phyloP scores from a whole-genome alignment of 2,113 vertebrate species.

The Tringa solitaria region DNA sequence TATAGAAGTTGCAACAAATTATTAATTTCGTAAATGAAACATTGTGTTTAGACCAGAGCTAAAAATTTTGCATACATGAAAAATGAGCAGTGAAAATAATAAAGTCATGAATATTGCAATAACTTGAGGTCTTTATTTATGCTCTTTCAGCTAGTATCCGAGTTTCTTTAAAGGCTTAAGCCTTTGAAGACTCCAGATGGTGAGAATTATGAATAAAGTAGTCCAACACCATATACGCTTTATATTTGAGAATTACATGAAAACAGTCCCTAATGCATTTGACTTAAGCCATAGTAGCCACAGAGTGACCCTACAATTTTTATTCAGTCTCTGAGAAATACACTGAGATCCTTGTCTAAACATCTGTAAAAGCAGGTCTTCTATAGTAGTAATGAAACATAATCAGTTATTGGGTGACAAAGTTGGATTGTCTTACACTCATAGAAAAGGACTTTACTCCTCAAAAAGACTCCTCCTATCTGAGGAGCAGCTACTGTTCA shows the following conservation, averaged over 20 bases:
- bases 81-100: not conserved
- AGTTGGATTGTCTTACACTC: not conserved
- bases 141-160: not conserved
- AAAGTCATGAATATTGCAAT: not conserved
- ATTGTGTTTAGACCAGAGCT: not conserved
- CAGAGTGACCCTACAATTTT: not conserved
- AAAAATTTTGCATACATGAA: not conserved
- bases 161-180: not conserved
- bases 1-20: not conserved
- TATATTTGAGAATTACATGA: not conserved
- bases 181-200: not conserved
- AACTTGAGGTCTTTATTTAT: not conserved
- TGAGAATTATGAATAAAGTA: not conserved
- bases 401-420: not conserved
- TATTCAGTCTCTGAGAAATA: not conserved
- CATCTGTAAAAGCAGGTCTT: not conserved
- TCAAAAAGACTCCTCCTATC: not conserved
- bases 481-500: not conserved
- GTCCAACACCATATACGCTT: not conserved
- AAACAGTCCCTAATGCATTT: not conserved
- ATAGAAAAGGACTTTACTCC: not conserved
- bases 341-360: not conserved
- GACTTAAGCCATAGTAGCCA: not conserved
- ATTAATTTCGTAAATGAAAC: not conserved
- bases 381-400: not conserved